Evolutionary conservation across 2,888 invertebrate species (phyloP).

Genomic region (Morpho helenor): DNA sequence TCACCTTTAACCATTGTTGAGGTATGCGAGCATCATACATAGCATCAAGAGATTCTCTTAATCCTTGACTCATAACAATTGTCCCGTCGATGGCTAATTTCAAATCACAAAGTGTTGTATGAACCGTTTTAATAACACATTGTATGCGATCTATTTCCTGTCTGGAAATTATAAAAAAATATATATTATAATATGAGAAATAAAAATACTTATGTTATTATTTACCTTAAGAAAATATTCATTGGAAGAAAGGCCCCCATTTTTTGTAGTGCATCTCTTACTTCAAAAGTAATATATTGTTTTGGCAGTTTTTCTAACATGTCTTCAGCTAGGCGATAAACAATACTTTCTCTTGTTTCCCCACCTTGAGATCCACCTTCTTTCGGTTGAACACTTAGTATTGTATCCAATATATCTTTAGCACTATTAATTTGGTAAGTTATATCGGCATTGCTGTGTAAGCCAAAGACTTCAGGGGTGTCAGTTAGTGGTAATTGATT

Average conservation of each 20-base stretch:
- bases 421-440: slow-evolving; percentile 98
- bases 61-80: slow-evolving; percentile 96
- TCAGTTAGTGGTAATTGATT: slow-evolving; percentile 91
- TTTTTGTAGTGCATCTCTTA: slow-evolving; percentile 90
- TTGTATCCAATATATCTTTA: slow-evolving; percentile 95
- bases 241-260: slow-evolving; percentile 97
- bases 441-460: slow-evolving; percentile 97
- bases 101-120: slow-evolving; percentile 90
- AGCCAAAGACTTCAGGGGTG: slow-evolving; percentile 97
- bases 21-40: slow-evolving; percentile 98
- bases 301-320: slow-evolving; percentile 90
- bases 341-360: slow-evolving; percentile 95
- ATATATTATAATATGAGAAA: background rate
- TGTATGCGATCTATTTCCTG: slow-evolving; percentile 92
- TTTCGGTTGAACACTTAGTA: slow-evolving; percentile 97
- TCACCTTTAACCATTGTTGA: slow-evolving; percentile 92
- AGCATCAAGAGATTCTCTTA: slow-evolving; percentile 93
- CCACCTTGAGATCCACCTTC: slow-evolving; percentile 95
- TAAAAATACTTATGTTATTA: background rate
- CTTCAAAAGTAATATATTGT: slow-evolving; percentile 93
- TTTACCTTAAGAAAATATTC: slow-evolving; percentile 92
- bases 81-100: slow-evolving; percentile 98
- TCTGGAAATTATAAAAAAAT: slow-evolving; percentile 41
- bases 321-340: slow-evolving; percentile 94
- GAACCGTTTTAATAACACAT: slow-evolving; percentile 88